These are phyloP conservation scores for Sorex araneus DNA, from an alignment of 2,113 vertebrate genomes.

Conservation along the genomic window DNA sequence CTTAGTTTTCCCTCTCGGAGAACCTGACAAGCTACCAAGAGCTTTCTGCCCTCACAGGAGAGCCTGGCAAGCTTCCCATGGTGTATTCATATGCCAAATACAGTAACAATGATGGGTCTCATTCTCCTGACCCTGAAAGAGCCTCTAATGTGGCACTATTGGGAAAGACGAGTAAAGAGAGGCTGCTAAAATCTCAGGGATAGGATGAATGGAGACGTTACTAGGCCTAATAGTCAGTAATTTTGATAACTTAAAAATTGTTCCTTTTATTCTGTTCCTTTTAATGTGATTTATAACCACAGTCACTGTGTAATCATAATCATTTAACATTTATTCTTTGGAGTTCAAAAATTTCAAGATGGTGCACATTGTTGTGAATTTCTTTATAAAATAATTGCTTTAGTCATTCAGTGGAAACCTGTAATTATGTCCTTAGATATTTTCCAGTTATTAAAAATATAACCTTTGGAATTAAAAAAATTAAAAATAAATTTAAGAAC, in stretches of 20 bases:
- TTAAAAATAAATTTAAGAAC: too few relatives aligned
- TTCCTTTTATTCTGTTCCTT: background rate
- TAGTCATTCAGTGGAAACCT: background rate
- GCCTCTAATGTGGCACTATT: too few relatives aligned
- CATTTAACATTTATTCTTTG: background rate
- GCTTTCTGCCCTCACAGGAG: too few relatives aligned
- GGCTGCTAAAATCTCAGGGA: too few relatives aligned
- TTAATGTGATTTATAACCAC: background rate
- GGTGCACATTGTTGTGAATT: background rate
- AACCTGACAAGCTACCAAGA: too few relatives aligned
- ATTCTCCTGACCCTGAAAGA: too few relatives aligned
- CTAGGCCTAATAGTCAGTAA: background rate
- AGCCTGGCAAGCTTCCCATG: too few relatives aligned
- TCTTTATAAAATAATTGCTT: background rate
- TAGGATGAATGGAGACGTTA: too few relatives aligned
- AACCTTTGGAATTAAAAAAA: background rate
- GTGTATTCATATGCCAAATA: too few relatives aligned
- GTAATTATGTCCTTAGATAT: background rate
- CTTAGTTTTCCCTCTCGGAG: too few relatives aligned
- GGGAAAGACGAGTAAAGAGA: too few relatives aligned
- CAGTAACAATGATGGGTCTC: too few relatives aligned
- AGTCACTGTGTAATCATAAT: background rate
- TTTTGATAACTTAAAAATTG: background rate
- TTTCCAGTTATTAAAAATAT: background rate
- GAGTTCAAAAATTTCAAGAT: slow-evolving; percentile 18